A percentile compares a stretch with the other conserved stretches of the same genome.
Conservation (phyloP, 2,888 invertebrate genomes). For the Apodemia zela region DNA sequence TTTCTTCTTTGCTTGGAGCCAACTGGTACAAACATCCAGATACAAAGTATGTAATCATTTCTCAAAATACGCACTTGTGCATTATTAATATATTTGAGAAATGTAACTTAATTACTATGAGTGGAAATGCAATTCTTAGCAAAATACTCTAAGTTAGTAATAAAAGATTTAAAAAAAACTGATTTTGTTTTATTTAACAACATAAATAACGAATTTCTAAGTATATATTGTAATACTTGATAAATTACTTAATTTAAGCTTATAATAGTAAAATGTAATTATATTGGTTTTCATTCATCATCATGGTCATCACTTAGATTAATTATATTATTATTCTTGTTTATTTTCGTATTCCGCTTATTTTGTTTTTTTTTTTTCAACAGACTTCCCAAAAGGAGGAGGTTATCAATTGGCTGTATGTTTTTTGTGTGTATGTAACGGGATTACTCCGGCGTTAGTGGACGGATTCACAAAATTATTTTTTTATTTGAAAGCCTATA, state of each 20-base stretch:
- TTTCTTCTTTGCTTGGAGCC: too few relatives aligned
- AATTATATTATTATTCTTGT: too few relatives aligned
- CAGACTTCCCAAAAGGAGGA: too few relatives aligned
- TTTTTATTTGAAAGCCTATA: too few relatives aligned
- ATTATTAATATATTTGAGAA: background rate
- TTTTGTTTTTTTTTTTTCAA: too few relatives aligned
- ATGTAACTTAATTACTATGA: slow-evolving; percentile 32
- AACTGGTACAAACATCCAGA: background rate
- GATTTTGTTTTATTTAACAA: background rate
- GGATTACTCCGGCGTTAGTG: too few relatives aligned
- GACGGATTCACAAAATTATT: too few relatives aligned
- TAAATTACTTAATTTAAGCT: background rate
- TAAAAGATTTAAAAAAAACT: background rate
- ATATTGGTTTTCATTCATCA: background rate
- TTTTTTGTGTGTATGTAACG: too few relatives aligned
- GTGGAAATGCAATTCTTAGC: slow-evolving; percentile 53
- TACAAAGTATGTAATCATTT: background rate
- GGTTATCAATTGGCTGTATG: too few relatives aligned
- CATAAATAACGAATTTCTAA: background rate
- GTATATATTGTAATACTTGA: background rate
- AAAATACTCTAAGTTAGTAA: background rate
- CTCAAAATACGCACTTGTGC: background rate
- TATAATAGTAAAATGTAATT: background rate
- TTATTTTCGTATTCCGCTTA: too few relatives aligned
- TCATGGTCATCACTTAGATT: background rate